Conservation (phyloP, 2,888 invertebrate species). For the Cloeon dipterum region DNA sequence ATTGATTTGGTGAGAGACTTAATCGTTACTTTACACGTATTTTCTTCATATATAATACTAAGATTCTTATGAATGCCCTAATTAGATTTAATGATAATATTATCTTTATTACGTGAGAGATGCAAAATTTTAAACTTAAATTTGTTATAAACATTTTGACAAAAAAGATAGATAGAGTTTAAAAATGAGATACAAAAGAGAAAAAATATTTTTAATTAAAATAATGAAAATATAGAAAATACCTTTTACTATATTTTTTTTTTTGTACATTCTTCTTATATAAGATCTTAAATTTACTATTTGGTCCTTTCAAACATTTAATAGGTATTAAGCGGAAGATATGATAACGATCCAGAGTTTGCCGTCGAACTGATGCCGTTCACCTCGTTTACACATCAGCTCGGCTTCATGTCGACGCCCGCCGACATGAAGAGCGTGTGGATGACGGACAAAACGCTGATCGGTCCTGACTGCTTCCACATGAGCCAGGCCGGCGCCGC, state of each 20-base stretch:
- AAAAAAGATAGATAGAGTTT: too few species aligned
- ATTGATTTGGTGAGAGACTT: conserved; percentile 29
- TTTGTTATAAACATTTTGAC: too few species aligned
- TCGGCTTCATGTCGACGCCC: background rate
- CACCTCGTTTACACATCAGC: conserved; percentile 20
- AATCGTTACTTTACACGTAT: too few species aligned
- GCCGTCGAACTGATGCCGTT: conserved; percentile 51
- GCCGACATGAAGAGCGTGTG: background rate
- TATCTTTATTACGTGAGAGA: too few species aligned
- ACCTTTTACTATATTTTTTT: too few species aligned
- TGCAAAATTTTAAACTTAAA: too few species aligned
- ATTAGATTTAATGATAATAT: too few species aligned
- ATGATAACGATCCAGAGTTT: conserved; percentile 39
- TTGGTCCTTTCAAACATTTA: conserved; percentile 8
- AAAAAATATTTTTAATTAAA: too few species aligned
- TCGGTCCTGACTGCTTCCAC: conserved; percentile 40
- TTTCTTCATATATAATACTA: too few species aligned
- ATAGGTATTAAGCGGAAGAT: conserved; percentile 35
- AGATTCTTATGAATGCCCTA: too few species aligned
- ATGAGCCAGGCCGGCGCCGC: conserved; percentile 59
- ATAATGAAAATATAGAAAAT: too few species aligned
- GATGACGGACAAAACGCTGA: background rate
- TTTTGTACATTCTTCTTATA: conserved; percentile 4
- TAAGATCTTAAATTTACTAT: conserved; percentile 4
- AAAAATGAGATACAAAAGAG: too few species aligned